Evolutionary conservation across 2,113 vertebrate species (phyloP).

Genomic region (Delphinus delphis): DNA sequence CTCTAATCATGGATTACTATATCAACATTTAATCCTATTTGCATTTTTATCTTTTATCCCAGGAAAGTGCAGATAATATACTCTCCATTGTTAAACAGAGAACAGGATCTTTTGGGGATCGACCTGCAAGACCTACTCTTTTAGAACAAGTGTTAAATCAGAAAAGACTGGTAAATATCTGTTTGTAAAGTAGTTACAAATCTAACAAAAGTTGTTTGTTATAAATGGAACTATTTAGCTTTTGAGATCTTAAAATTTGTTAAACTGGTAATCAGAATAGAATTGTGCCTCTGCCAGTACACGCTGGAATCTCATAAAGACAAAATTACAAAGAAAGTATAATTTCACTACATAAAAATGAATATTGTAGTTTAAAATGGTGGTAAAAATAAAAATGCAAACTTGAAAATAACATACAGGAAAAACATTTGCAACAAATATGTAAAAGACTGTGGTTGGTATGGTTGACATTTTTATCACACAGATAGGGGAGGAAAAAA

Average conservation of each 20-base stretch:
- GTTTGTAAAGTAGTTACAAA: neutral
- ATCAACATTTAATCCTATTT: neutral
- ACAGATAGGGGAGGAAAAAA: neutral
- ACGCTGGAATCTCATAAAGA: neutral
- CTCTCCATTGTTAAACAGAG: constrained; percentile 95
- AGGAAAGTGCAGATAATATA: constrained; percentile 93
- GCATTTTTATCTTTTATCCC: constrained; percentile 13
- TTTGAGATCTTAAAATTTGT: neutral
- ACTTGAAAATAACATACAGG: neutral
- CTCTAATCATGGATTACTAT: neutral
- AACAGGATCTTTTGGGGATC: constrained; percentile 91
- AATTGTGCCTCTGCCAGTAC: neutral
- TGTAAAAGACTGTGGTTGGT: neutral
- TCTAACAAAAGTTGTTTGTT: neutral
- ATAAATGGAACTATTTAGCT: neutral
- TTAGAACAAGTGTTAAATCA: constrained; percentile 98
- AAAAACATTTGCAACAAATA: constrained; percentile 26
- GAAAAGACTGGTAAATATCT: constrained; percentile 93
- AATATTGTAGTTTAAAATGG: neutral
- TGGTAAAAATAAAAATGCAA: constrained; percentile 4
- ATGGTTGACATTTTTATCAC: neutral
- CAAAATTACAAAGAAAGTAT: neutral
- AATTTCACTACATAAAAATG: neutral
- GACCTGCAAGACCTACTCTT: constrained; percentile 95
- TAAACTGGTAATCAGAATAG: neutral